phyloP scores from a whole-genome alignment of 2,797 vertebrate genomes.

The Eutrigla gurnardus region DNA sequence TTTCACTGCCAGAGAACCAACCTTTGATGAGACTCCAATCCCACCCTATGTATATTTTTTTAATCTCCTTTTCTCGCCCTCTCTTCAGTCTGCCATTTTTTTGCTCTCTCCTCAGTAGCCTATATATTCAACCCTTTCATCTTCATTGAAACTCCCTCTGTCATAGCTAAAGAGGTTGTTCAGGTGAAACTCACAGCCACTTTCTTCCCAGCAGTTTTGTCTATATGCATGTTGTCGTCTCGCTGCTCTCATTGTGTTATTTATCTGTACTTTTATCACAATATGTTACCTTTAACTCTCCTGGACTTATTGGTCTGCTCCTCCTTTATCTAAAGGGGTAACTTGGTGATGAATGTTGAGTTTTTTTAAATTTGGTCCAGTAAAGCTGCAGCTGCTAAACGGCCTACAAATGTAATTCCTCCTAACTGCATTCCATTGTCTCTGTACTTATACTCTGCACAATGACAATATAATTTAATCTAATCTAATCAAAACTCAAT shows the following conservation, averaged over 20 bases:
- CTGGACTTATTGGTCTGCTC: background rate
- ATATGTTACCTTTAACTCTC: background rate
- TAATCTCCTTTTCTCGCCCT: slow-evolving; percentile 1
- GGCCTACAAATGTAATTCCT: background rate
- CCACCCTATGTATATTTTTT: slow-evolving; percentile 1
- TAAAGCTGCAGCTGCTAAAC: no score
- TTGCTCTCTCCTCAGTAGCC: background rate
- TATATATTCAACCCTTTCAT: slow-evolving; percentile 34
- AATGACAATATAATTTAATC: no score
- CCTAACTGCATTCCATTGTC: no score
- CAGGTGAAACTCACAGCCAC: slow-evolving; percentile 21
- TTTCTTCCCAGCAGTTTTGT: slow-evolving; percentile 20
- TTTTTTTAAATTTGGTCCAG: background rate
- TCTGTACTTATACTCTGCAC: no score
- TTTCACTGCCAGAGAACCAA: slow-evolving; percentile 21
- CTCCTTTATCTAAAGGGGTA: background rate
- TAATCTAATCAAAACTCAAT: no score
- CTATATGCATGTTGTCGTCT: slow-evolving; percentile 4
- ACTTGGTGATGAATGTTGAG: background rate
- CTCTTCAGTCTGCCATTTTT: slow-evolving; percentile 18
- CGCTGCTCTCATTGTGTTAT: background rate
- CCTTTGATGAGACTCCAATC: slow-evolving; percentile 15
- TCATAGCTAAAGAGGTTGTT: slow-evolving; percentile 14
- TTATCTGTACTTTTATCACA: slow-evolving; percentile 7
- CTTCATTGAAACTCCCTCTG: slow-evolving; percentile 30